These are phyloP conservation scores for Leucozona laternaria DNA, from an alignment of 2,888 invertebrate species.

Conservation along the genomic window DNA sequence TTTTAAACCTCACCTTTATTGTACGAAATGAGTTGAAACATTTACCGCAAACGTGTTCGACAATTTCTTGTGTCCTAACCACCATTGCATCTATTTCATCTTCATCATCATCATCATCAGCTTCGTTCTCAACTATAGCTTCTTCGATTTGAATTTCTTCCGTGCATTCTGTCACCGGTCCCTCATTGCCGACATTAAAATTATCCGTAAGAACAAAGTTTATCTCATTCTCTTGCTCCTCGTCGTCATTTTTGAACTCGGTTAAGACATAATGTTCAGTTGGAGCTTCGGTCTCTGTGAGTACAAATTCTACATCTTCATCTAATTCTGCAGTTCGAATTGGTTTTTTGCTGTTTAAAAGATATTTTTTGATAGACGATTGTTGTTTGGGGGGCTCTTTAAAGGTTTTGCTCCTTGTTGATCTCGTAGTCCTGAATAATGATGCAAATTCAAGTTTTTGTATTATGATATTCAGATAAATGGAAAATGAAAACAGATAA, in stretches of 20 bases:
- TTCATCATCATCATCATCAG: slow-evolving; percentile 1
- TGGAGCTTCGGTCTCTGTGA: neutral
- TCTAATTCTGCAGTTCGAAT: neutral
- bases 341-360: slow-evolving; percentile 20
- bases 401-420: slow-evolving; percentile 22
- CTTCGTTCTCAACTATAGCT: slow-evolving; percentile 2
- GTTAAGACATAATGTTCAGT: slow-evolving; percentile 64
- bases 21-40: slow-evolving; percentile 82
- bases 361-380: neutral
- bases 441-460: neutral
- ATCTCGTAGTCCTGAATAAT: slow-evolving; percentile 15
- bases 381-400: neutral
- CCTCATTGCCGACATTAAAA: neutral
- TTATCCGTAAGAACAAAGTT: slow-evolving; percentile 44
- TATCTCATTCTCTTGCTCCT: slow-evolving; percentile 46
- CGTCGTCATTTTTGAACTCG: slow-evolving; percentile 46
- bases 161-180: slow-evolving; percentile 33
- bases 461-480: too few relatives aligned
- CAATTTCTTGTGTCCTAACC: slow-evolving; percentile 79
- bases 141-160: slow-evolving; percentile 60
- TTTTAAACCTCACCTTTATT: slow-evolving; percentile 77
- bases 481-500: too few relatives aligned
- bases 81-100: slow-evolving; percentile 54
- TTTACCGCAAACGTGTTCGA: slow-evolving; percentile 83
- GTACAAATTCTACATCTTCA: neutral